Evolutionary conservation across 2,113 vertebrate species (phyloP).

Genomic region (Grallaria varia): DNA sequence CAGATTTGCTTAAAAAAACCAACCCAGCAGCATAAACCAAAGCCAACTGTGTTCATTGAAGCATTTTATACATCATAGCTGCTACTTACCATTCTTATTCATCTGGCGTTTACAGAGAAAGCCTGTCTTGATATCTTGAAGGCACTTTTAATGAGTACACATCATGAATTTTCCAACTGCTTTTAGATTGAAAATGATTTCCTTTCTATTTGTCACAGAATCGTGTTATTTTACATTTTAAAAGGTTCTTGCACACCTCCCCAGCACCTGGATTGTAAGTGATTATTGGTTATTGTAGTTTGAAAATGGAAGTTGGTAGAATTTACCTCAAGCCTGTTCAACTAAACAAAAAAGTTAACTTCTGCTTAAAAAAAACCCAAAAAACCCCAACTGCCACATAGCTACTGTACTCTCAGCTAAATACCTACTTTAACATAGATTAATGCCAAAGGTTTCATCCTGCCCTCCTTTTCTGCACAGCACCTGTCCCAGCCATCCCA

Average conservation of each 20-base stretch:
- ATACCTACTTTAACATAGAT: background rate
- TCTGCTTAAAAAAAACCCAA: background rate
- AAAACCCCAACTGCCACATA: background rate
- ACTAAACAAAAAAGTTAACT: constrained; percentile 18
- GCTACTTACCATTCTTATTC: constrained; percentile 31
- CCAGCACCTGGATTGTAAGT: constrained; percentile 8
- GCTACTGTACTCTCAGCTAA: background rate
- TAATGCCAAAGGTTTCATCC: background rate
- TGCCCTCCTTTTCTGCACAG: background rate
- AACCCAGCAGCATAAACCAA: background rate
- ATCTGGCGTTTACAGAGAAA: constrained; percentile 11
- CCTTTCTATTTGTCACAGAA: constrained; percentile 45
- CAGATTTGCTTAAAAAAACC: background rate
- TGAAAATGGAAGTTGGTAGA: constrained; percentile 15
- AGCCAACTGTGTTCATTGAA: background rate
- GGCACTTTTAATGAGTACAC: constrained; percentile 55
- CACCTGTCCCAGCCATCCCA: too few species aligned
- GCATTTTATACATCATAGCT: constrained; percentile 15
- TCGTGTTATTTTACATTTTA: constrained; percentile 58
- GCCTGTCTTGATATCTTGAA: constrained; percentile 39
- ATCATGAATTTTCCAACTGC: constrained; percentile 48
- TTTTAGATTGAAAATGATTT: constrained; percentile 39
- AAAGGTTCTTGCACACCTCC: constrained; percentile 46
- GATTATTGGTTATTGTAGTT: constrained; percentile 47
- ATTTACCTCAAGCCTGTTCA: constrained; percentile 9